Conservation (phyloP, 1,140 invertebrate species). For the Papilio dardanus region DNA sequence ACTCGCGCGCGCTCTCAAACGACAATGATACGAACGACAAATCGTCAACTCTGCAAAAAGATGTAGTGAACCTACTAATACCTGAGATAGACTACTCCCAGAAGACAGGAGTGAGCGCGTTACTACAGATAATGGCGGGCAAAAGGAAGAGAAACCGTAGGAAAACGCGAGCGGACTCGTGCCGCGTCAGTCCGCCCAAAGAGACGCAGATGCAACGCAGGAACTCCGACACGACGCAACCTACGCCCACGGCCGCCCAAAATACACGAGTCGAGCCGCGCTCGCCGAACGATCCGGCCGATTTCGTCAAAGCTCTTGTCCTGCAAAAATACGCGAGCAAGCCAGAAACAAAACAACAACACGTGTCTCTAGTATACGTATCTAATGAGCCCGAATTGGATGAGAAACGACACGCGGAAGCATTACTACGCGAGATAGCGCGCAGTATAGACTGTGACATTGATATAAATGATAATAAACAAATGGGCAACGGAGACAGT, state of each 20-base stretch:
- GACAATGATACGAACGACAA: slow-evolving; percentile 62
- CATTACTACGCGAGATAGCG: slow-evolving; percentile 70
- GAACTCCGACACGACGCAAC: slow-evolving; percentile 43
- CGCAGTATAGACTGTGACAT: slow-evolving; percentile 70
- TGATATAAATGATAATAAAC: slow-evolving; percentile 60
- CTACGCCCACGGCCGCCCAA: slow-evolving; percentile 60
- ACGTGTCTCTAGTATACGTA: slow-evolving; percentile 74
- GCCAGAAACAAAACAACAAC: slow-evolving; percentile 59
- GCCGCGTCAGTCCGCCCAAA: slow-evolving; percentile 53
- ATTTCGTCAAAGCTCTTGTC: slow-evolving; percentile 70
- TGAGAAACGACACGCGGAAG: slow-evolving; percentile 69
- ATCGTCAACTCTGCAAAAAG: slow-evolving; percentile 55
- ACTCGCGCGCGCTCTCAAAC: slow-evolving; percentile 54
- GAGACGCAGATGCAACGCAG: slow-evolving; percentile 56
- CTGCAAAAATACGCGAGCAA: slow-evolving; percentile 71
- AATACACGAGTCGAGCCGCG: slow-evolving; percentile 58
- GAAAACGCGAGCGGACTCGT: slow-evolving; percentile 57
- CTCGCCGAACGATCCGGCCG: slow-evolving; percentile 57
- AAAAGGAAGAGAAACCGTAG: slow-evolving; percentile 62
- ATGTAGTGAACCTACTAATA: slow-evolving; percentile 75
- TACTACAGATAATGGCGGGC: slow-evolving; percentile 71
- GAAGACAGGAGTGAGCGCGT: slow-evolving; percentile 62
- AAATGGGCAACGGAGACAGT: slow-evolving; percentile 71
- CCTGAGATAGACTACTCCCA: slow-evolving; percentile 69
- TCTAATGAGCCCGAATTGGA: slow-evolving; percentile 58